Evolutionary conservation across 2,797 vertebrate species (phyloP).

Genomic region (Carcharodon carcharias): DNA sequence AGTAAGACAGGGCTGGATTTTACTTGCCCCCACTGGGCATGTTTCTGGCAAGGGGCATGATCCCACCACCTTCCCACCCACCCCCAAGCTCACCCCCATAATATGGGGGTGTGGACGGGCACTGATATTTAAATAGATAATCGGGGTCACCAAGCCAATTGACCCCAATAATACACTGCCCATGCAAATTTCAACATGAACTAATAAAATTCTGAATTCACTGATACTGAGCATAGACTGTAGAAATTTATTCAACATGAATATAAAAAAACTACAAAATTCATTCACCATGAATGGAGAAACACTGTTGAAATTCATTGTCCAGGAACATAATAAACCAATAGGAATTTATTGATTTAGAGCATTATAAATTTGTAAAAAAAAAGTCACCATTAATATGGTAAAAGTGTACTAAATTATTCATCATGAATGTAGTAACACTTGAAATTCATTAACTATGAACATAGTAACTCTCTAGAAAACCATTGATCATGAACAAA

Average conservation of each 20-base stretch:
- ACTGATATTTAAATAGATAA: too few relatives aligned
- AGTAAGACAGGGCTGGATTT: neutral
- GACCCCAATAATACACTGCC: too few relatives aligned
- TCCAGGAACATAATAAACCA: neutral
- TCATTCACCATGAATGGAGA: neutral
- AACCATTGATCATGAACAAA: neutral
- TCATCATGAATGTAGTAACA: too few relatives aligned
- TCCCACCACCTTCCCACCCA: too few relatives aligned
- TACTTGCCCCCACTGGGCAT: too few relatives aligned
- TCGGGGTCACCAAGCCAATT: too few relatives aligned
- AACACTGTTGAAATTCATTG: neutral
- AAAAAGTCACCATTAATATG: neutral
- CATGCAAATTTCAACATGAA: neutral
- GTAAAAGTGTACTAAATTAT: neutral
- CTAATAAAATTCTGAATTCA: neutral
- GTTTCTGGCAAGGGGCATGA: too few relatives aligned
- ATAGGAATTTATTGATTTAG: neutral
- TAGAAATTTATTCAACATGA: neutral
- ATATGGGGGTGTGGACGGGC: too few relatives aligned
- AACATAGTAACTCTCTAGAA: neutral
- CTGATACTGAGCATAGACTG: neutral
- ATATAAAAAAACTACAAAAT: neutral
- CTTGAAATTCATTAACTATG: too few relatives aligned
- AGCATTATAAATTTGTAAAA: neutral
- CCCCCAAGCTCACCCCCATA: too few relatives aligned